Evolutionary conservation across 2,797 vertebrate genomes (phyloP).

Genomic region (Eulemur rubriventer): DNA sequence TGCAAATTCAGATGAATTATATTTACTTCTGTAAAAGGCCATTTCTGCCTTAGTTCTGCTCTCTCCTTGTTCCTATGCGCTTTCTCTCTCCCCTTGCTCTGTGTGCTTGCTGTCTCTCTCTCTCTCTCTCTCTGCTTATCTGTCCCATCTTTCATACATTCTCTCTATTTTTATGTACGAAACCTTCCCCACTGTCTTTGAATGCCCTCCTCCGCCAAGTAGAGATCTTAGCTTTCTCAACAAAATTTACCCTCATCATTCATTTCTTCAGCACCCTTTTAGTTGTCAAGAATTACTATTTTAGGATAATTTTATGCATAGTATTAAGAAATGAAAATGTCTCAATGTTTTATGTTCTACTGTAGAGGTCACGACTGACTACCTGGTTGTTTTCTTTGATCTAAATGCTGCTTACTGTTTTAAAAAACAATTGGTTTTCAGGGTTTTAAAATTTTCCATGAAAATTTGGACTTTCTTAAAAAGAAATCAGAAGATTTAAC

Average conservation of each 20-base stretch:
- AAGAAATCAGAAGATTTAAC: neutral
- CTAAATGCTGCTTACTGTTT: neutral
- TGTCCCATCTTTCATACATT: neutral
- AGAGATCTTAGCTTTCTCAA: neutral
- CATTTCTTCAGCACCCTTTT: neutral
- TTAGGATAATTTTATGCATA: neutral
- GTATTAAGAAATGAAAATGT: neutral
- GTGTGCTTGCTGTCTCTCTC: neutral
- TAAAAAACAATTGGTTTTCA: neutral
- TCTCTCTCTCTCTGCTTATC: neutral
- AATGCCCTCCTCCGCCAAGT: neutral
- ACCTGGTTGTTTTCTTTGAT: neutral
- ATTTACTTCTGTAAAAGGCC: neutral
- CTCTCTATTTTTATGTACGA: neutral
- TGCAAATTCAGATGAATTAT: neutral
- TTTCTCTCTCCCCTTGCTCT: no score
- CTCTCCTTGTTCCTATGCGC: neutral
- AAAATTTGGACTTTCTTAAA: neutral
- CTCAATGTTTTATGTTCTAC: neutral
- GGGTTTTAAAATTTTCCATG: conserved; percentile 6
- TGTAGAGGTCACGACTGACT: neutral
- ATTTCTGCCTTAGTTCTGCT: neutral
- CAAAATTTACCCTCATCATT: neutral
- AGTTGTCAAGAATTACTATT: neutral
- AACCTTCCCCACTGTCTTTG: neutral